phyloP scores from a whole-genome alignment of 2,797 vertebrate species.

The Siniperca scherzeri region DNA sequence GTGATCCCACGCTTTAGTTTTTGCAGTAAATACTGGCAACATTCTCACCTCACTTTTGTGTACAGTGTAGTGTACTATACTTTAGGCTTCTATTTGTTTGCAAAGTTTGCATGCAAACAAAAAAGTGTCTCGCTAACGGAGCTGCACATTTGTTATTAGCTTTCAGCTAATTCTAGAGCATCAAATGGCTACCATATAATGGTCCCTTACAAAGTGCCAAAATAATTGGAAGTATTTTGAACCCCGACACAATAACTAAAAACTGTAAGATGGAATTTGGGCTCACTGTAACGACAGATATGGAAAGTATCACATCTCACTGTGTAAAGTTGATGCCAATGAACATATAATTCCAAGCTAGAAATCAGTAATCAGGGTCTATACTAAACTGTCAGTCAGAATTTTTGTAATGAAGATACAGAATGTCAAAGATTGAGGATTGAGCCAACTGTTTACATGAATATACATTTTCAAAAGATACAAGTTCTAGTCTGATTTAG shows the following conservation, averaged over 20 bases:
- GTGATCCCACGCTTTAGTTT: constrained; percentile 10
- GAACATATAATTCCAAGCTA: neutral
- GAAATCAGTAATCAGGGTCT: neutral
- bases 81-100: neutral
- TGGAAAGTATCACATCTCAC: neutral
- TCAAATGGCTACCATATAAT: neutral
- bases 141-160: neutral
- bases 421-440: neutral
- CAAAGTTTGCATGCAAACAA: neutral
- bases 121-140: neutral
- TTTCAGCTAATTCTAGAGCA: neutral
- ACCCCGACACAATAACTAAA: neutral
- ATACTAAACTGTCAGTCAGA: neutral
- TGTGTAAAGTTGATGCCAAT: neutral
- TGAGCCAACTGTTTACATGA: neutral
- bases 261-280: neutral
- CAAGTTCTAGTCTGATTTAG: neutral
- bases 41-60: neutral
- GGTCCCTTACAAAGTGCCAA: neutral
- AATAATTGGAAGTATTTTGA: too few relatives aligned
- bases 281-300: neutral
- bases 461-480: neutral
- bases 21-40: neutral
- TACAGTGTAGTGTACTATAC: neutral
- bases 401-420: neutral